A percentile compares a stretch with the other conserved stretches of the same genome.
Conservation (phyloP, 1,140 invertebrate species). For the Drosophila ananassae region DNA sequence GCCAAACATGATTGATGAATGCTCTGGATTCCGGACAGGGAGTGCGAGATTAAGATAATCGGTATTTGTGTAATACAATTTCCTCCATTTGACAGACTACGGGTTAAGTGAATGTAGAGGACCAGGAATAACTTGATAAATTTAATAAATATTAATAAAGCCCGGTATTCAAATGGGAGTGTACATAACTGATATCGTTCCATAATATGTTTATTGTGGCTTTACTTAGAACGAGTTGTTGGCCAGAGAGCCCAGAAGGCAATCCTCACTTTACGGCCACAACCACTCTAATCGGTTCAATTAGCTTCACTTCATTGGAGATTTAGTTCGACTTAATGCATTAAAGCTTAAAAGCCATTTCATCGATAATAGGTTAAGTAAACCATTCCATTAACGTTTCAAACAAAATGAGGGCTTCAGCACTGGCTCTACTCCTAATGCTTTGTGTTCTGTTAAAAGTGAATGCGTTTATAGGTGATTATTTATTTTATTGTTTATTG, state of each 20-base stretch:
- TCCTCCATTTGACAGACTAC: slow-evolving; percentile 22
- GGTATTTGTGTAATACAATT: slow-evolving; percentile 73
- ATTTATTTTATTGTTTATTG: background rate
- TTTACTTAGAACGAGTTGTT: background rate
- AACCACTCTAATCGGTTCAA: slow-evolving; percentile 15
- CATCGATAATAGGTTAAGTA: background rate
- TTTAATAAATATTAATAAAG: slow-evolving; percentile 48
- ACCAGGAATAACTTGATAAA: slow-evolving; percentile 3
- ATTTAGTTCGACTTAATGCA: slow-evolving; percentile 12
- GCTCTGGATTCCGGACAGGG: slow-evolving; percentile 10
- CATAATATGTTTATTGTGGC: too few species aligned
- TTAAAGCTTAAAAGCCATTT: background rate
- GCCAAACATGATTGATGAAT: slow-evolving; percentile 70
- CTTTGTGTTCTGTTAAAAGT: background rate
- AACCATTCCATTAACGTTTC: background rate
- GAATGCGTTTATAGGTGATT: background rate
- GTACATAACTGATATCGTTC: background rate
- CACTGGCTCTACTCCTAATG: background rate
- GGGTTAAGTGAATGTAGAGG: slow-evolving; percentile 31
- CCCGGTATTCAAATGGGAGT: slow-evolving; percentile 8
- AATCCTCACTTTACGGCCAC: background rate
- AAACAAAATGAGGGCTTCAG: background rate
- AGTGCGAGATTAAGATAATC: slow-evolving; percentile 77
- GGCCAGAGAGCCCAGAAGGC: background rate
- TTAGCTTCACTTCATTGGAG: slow-evolving; percentile 26